These are phyloP conservation scores for Pipistrellus pipistrellus DNA, from an alignment of 2,797 vertebrate genomes.

Conservation along the genomic window DNA sequence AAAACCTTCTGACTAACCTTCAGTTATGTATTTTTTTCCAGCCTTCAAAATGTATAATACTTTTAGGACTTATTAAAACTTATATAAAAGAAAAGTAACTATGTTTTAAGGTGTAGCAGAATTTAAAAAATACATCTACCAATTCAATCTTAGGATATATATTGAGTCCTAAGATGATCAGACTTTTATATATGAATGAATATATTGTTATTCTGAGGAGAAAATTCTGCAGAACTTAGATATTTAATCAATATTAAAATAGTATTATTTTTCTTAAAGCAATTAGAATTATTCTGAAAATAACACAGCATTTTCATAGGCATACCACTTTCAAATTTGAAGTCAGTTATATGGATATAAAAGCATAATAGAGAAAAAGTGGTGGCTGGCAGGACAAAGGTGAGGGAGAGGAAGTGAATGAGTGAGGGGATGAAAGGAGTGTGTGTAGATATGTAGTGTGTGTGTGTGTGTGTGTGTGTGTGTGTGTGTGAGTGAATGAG, in stretches of 20 bases:
- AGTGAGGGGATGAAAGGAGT: too few relatives aligned
- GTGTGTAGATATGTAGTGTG: too few relatives aligned
- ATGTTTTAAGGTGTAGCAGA: neutral
- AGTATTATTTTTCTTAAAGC: neutral
- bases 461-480: too few relatives aligned
- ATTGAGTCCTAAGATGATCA: neutral
- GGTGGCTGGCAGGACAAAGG: too few relatives aligned
- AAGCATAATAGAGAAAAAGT: neutral
- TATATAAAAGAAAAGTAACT: neutral
- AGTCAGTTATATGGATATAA: neutral
- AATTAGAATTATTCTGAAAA: slow-evolving; percentile 10
- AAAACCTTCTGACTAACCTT: neutral
- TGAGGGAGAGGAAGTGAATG: too few relatives aligned
- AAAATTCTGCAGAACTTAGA: neutral
- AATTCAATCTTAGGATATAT: neutral
- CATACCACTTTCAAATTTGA: neutral
- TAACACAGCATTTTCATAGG: neutral
- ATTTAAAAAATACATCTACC: neutral
- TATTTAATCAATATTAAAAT: neutral
- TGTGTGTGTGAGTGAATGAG: too few relatives aligned
- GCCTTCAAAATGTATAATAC: slow-evolving; percentile 17
- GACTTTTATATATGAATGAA: neutral
- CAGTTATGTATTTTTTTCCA: slow-evolving; percentile 24
- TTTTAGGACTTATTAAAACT: slow-evolving; percentile 10
- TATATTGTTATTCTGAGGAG: neutral